These are phyloP conservation scores for Drosophila bunnanda DNA, from an alignment of 2,888 invertebrate species.

Conservation along the genomic window DNA sequence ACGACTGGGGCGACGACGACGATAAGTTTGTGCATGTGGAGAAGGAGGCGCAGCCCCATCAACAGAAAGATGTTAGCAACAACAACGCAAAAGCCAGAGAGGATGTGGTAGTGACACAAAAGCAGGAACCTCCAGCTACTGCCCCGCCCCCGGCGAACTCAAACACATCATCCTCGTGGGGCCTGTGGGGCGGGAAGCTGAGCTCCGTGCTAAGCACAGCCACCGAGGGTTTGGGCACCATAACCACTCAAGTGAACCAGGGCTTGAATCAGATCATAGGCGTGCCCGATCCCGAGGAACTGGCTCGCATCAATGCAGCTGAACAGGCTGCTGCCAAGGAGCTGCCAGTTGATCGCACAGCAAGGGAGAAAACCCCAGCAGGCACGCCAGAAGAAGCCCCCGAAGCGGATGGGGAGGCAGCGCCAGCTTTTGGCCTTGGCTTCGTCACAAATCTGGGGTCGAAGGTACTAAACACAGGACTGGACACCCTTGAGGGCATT, in stretches of 20 bases:
- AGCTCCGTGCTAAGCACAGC: constrained; percentile 91
- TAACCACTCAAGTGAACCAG: constrained; percentile 93
- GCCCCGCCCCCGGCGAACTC: constrained; percentile 27
- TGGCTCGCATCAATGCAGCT: constrained; percentile 86
- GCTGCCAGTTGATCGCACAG: neutral
- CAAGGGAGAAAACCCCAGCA: neutral
- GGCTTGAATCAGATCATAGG: constrained; percentile 93
- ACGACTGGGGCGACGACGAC: constrained; percentile 81
- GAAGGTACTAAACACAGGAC: constrained; percentile 91
- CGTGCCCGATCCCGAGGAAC: constrained; percentile 92
- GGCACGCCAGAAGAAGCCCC: neutral
- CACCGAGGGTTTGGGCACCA: constrained; percentile 90
- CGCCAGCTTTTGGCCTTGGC: constrained; percentile 68
- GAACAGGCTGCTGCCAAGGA: constrained; percentile 45
- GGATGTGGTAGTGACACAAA: constrained; percentile 4
- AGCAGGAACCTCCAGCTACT: neutral
- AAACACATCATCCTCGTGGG: constrained; percentile 66
- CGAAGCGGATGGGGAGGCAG: constrained; percentile 27
- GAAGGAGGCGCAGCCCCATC: constrained; percentile 28
- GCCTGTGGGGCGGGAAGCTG: constrained; percentile 90
- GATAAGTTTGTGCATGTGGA: constrained; percentile 66
- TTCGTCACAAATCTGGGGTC: constrained; percentile 85
- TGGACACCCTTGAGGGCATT: constrained; percentile 95
- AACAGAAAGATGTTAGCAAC: constrained; percentile 6
- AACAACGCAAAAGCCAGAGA: constrained; percentile 34